Base-by-base conservation (phyloP, 92 coral and sea anemone genomes). In the Hydrozoanthus gracilis region DNA sequence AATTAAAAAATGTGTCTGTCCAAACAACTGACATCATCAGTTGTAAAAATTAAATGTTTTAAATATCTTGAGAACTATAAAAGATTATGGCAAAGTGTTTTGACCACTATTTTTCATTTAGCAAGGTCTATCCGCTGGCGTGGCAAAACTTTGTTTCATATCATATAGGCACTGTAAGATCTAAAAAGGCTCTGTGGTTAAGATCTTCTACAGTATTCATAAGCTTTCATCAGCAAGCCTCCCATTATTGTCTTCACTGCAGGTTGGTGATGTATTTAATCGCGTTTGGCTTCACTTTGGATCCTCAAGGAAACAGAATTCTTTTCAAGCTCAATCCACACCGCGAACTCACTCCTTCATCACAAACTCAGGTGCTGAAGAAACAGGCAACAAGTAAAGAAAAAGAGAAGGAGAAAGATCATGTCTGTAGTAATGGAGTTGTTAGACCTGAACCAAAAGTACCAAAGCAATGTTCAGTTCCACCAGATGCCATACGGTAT, bases 271-370 rank as follows among this genome's bases (percentile, higher is more conserved):
- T 94, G 89, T 97, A 97, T 78, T 83, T 97, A 80, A 86, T 93
- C 87, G 94, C 95, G 8, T 97, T 97, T 82, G 99, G 99, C 62
- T 93, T 95, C 87, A 97, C 98, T 8, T 69, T 95, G 99, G 99
- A 97, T 68, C 96, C 98, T 1, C 98, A 95, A 89, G 96, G 98
- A 66, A 95, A 92, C 90, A 95, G 91, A 88, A 93, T 97, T n/a
- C 91, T 92, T 84, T 88, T 95, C 54, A 96, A 96, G 50, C 87
- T 96, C 17, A 95, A 96, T 76, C 93, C 96, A 8, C 99, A 96
- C 73, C 92, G 87, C 39, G 98, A 94, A 60, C 88, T 93, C 45
- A 90, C 89, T 7, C 73, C 90, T 35, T 64, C 86, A 49, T 91
- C 90, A 61, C 92, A 88, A 9, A 51, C 86, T 13, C 90, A 88